phyloP scores from a whole-genome alignment of 2,113 vertebrate species.

The Tringa solitaria region DNA sequence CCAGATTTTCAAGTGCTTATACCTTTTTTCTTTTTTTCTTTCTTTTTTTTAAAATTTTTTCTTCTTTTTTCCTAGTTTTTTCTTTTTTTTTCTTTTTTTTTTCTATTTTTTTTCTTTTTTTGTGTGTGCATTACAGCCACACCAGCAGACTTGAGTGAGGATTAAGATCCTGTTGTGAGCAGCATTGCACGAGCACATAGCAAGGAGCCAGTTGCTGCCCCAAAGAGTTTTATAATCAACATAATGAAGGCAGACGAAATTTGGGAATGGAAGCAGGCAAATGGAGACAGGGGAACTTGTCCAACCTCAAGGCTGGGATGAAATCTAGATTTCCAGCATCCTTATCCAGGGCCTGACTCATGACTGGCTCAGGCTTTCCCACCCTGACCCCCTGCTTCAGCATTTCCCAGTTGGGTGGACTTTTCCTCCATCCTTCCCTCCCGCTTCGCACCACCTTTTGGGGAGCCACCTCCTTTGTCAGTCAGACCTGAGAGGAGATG shows the following conservation, averaged over 20 bases:
- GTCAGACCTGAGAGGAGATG: not conserved
- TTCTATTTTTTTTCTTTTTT: too few species aligned
- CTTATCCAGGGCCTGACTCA: not conserved
- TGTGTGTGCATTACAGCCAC: not conserved
- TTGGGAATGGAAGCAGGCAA: not conserved
- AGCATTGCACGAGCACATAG: not conserved
- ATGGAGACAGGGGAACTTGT: not conserved
- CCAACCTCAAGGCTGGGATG: not conserved
- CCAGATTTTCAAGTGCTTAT: not conserved
- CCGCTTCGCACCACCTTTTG: rapidly evolving
- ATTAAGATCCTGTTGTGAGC: not conserved
- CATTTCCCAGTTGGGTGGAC: not conserved
- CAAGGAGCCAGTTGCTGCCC: not conserved
- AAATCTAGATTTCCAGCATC: not conserved
- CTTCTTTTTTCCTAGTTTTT: not conserved
- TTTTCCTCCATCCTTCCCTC: not conserved
- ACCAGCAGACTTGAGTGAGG: not conserved
- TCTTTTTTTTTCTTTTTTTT: not conserved
- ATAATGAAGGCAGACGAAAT: not conserved
- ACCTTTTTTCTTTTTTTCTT: not conserved
- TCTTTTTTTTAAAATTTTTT: not conserved
- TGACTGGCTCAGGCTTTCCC: not conserved
- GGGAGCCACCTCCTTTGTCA: rapidly evolving
- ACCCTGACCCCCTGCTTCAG: not conserved
- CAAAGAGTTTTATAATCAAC: not conserved